Evolutionary conservation across 1,140 invertebrate species (phyloP).

Genomic region (Mercenaria mercenaria): DNA sequence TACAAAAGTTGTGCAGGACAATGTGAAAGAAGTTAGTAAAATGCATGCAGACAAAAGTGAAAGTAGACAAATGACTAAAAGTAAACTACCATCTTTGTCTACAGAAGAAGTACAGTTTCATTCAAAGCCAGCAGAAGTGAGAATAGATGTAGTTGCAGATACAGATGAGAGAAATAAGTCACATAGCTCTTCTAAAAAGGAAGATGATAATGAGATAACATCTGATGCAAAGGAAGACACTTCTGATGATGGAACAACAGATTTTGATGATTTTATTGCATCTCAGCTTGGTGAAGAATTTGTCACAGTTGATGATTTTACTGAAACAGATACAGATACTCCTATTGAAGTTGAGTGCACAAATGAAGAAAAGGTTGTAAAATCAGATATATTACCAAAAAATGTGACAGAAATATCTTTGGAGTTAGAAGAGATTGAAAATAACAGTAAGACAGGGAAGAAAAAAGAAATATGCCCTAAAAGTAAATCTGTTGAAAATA

Average conservation of each 20-base stretch:
- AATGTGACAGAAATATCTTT: neutral
- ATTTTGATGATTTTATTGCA: constrained; percentile 29
- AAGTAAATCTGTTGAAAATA: no score
- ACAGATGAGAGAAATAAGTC: neutral
- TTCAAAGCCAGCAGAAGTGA: neutral
- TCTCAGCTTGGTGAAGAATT: constrained; percentile 30
- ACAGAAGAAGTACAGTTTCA: no score
- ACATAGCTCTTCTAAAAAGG: neutral
- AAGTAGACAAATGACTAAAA: no score
- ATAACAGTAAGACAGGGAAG: neutral
- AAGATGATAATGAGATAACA: neutral
- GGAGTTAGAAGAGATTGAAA: neutral
- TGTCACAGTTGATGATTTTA: constrained; percentile 38
- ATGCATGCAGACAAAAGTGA: no score
- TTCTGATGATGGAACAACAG: neutral
- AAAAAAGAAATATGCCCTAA: no score
- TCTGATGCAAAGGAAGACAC: neutral
- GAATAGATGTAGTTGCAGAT: neutral
- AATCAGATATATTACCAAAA: no score
- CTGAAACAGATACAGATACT: neutral
- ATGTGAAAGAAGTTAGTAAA: no score
- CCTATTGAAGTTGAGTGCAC: neutral
- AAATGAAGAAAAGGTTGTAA: neutral
- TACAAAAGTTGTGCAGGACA: no score
- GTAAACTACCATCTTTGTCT: no score